Evolutionary conservation across 2,888 invertebrate genomes (phyloP).

Genomic region (Lasioglossum pauxillum): DNA sequence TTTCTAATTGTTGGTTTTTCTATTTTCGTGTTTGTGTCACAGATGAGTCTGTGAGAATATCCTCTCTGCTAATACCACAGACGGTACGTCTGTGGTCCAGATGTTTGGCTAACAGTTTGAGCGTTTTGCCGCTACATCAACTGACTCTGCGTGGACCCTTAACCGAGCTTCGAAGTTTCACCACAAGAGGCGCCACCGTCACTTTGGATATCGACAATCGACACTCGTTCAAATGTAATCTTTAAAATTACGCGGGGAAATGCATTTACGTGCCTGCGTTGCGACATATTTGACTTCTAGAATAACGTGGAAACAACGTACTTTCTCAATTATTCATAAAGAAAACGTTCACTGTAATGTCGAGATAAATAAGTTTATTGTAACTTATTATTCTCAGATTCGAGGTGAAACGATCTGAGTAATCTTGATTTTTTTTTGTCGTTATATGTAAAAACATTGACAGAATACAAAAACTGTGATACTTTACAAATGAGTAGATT

Average conservation of each 20-base stretch:
- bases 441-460: slow-evolving; percentile 44
- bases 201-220: neutral
- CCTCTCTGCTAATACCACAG: no score
- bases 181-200: no score
- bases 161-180: no score
- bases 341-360: slow-evolving; percentile 11
- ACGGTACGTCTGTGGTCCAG: no score
- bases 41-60: no score
- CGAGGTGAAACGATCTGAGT: slow-evolving; percentile 33
- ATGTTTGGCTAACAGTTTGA: no score
- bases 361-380: slow-evolving; percentile 55
- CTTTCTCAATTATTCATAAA: neutral
- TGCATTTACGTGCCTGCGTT: neutral
- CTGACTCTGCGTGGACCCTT: no score
- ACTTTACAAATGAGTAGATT: slow-evolving; percentile 51
- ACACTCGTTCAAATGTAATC: neutral
- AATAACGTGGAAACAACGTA: neutral
- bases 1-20: no score
- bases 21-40: no score
- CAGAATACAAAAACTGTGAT: slow-evolving; percentile 49
- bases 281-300: neutral
- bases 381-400: slow-evolving; percentile 48
- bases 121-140: no score
- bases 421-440: slow-evolving; percentile 18
- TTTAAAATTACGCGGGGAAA: neutral